phyloP scores from a whole-genome alignment of 1,140 invertebrate genomes.

The Orchesella cincta region DNA sequence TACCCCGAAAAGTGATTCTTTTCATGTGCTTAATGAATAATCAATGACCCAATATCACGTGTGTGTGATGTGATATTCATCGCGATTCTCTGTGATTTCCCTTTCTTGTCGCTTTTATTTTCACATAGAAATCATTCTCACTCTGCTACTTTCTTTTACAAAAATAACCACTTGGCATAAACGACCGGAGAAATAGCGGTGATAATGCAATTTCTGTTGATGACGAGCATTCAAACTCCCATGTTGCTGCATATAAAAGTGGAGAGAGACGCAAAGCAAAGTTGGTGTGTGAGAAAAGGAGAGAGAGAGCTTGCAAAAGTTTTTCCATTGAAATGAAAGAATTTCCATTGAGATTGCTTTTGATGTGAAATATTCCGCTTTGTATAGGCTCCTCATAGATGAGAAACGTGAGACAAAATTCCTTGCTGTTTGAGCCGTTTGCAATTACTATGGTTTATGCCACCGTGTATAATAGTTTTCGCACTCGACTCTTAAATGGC shows the following conservation, averaged over 20 bases:
- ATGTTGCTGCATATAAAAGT: too few species aligned
- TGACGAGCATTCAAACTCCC: too few species aligned
- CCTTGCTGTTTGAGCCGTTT: neutral
- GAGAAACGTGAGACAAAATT: neutral
- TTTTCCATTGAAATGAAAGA: constrained; percentile 29
- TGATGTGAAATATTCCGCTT: constrained; percentile 12
- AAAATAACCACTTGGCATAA: too few species aligned
- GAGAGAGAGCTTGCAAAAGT: constrained; percentile 5
- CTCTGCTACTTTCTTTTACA: neutral
- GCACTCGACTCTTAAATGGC: too few species aligned
- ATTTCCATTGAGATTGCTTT: constrained; percentile 24
- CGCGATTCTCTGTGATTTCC: neutral
- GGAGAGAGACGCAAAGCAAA: too few species aligned
- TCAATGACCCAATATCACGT: neutral
- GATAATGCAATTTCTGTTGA: neutral
- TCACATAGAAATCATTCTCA: neutral
- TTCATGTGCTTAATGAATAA: neutral
- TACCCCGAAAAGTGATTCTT: too few species aligned
- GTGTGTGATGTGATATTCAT: neutral
- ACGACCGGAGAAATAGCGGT: neutral
- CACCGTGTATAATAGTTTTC: too few species aligned
- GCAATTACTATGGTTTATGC: neutral
- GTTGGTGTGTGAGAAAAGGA: too few species aligned
- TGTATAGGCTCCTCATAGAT: neutral
- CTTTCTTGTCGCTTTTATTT: neutral